Evolutionary conservation across 2,888 invertebrate species (phyloP), one percentile per base, ranked within the genome.

Genomic region (Orchesella flavescens): DNA sequence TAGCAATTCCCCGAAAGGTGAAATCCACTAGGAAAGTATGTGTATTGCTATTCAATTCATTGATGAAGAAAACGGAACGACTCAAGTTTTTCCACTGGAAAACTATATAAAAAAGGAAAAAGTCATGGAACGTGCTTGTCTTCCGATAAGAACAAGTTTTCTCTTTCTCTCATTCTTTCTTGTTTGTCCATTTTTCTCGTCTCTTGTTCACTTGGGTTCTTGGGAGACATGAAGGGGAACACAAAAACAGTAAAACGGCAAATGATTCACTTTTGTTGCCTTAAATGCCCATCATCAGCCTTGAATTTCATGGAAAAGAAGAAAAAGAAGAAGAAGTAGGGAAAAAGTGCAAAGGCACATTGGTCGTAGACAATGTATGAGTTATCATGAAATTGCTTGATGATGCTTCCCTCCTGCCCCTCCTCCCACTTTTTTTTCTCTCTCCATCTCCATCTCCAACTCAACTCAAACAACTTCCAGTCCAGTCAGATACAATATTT

Each of bases 341-440:
- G n/a, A n/a, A n/a, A n/a, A n/a, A n/a, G n/a, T n/a, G n/a, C n/a
- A n/a, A n/a, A n/a, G n/a, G n/a, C n/a, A n/a, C n/a, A n/a, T n/a
- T n/a, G 15, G 24, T 55, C 5, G 55, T 65, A 24, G 65, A 43
- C 65, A 65, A 65, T 65, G 12, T 68, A 72, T 79, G 79, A 79
- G 63, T 79, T 79, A 79, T 79, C 79, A 63, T 61, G 77, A 59
- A 77, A 77, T 77, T 77, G 77, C 10, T 76, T 57, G 68, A 61
- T 77, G 61, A 69, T 69, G 77, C 61, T 61, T 69, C 61, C 23
- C 66, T 68, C 44, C 72, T 44, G 57, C 43, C 74, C 24, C 46
- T 44, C 46, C 17, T n/a, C 19, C 10, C 19, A n/a, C n/a, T n/a
- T n/a, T n/a, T n/a, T n/a, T n/a, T n/a, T n/a, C n/a, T n/a, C n/a